A percentile compares a stretch with the other conserved stretches of the same genome.
These are phyloP conservation scores for Cottoperca gobio DNA, from an alignment of 2,797 vertebrate species.

Conservation along the genomic window DNA sequence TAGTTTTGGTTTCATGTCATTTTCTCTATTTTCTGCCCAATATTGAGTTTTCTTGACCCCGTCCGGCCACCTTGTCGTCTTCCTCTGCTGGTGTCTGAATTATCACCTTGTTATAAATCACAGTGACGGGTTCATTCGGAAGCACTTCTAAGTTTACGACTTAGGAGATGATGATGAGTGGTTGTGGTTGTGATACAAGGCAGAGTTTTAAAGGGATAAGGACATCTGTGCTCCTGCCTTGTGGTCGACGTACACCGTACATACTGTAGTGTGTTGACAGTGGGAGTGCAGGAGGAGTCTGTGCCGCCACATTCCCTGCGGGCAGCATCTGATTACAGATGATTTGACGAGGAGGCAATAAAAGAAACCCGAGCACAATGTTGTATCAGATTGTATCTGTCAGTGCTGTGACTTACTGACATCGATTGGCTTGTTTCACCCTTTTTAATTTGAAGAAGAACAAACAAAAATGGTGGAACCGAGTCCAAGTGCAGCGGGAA, in stretches of 20 bases:
- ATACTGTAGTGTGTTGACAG: not conserved
- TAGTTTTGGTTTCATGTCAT: too few species aligned
- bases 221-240: not conserved
- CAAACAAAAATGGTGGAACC: not conserved
- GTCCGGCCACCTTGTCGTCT: too few species aligned
- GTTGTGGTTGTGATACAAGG: not conserved
- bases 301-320: not conserved
- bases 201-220: not conserved
- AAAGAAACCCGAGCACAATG: slow-evolving; percentile 25
- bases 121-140: not conserved
- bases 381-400: slow-evolving; percentile 36
- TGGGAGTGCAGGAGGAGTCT: not conserved
- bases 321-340: slow-evolving; percentile 38
- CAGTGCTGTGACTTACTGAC: slow-evolving; percentile 4
- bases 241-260: not conserved
- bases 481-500: not conserved
- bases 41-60: not conserved
- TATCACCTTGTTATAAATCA: not conserved
- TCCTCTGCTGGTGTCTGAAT: not conserved
- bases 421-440: too few species aligned
- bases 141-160: not conserved
- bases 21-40: not conserved
- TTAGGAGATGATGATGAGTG: not conserved
- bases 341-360: slow-evolving; percentile 19
- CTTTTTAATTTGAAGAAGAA: too few species aligned